Percentiles rank a stretch among this genome's conserved stretches.
Evolutionary conservation across 1,140 invertebrate species (phyloP).

Genomic region (Goniozus legneri): DNA sequence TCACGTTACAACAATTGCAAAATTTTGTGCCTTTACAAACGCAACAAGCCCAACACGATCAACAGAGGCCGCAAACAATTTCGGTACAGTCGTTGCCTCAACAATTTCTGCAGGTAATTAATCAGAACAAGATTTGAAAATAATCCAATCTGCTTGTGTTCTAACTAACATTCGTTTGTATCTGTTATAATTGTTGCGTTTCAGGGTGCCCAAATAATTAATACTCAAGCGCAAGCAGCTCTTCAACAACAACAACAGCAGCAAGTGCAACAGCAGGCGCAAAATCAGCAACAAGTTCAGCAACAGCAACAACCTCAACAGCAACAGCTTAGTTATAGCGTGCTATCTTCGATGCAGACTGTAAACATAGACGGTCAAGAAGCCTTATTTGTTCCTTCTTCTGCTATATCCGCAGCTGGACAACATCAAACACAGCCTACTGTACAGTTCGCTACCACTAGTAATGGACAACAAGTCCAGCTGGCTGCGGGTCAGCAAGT

Average conservation of each 20-base stretch:
- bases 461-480: conserved; percentile 54
- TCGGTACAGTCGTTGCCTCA: conserved; percentile 58
- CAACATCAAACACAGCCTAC: conserved; percentile 46
- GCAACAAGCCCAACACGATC: conserved; percentile 46
- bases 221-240: conserved; percentile 38
- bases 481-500: conserved; percentile 56
- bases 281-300: conserved; percentile 44
- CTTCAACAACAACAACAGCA: conserved; percentile 51
- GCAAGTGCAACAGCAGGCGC: conserved; percentile 52
- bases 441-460: conserved; percentile 43
- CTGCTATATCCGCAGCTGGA: conserved; percentile 41
- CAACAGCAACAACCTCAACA: conserved; percentile 53
- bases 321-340: conserved; percentile 62
- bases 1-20: conserved; percentile 56
- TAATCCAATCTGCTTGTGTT: too few relatives aligned
- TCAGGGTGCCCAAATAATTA: conserved; percentile 45
- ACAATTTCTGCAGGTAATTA: conserved; percentile 55
- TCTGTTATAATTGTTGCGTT: conserved; percentile 2
- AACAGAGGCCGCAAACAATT: conserved; percentile 50
- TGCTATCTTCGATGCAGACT: conserved; percentile 74
- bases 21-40: conserved; percentile 55
- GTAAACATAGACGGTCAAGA: conserved; percentile 91
- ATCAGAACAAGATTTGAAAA: conserved; percentile 1
- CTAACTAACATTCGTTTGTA: too few relatives aligned
- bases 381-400: conserved; percentile 79